Conservation (phyloP, 1,140 invertebrate species). For the Asobara japonica region DNA sequence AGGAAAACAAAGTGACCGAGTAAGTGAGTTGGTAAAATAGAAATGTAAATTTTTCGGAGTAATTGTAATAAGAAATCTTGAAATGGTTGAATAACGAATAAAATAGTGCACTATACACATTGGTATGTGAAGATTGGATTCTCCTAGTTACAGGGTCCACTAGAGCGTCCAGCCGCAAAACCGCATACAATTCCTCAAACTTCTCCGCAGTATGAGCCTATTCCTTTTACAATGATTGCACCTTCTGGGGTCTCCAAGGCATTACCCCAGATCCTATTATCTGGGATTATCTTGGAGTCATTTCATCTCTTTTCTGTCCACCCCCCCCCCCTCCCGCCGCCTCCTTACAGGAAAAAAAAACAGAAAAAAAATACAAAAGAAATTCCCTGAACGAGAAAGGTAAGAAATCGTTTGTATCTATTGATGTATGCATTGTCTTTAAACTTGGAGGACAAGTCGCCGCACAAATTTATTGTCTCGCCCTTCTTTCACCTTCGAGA, state of each 20-base stretch:
- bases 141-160: slow-evolving; percentile 49
- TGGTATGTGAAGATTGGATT: slow-evolving; percentile 43
- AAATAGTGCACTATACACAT: slow-evolving; percentile 43
- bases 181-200: slow-evolving; percentile 40
- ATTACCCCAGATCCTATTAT: background rate
- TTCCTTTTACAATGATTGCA: slow-evolving; percentile 7
- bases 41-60: background rate
- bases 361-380: background rate
- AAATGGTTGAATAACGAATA: slow-evolving; percentile 1
- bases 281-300: background rate
- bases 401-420: slow-evolving; percentile 16
- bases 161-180: slow-evolving; percentile 56
- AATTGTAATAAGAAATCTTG: background rate
- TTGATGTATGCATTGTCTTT: slow-evolving; percentile 8
- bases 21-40: background rate
- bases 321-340: no score
- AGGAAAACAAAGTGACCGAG: background rate
- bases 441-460: background rate
- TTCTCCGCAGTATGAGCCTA: background rate
- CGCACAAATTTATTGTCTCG: slow-evolving; percentile 1
- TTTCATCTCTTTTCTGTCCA: background rate
- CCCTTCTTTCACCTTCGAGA: background rate
- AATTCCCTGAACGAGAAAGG: background rate
- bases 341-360: background rate
- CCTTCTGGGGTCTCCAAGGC: slow-evolving; percentile 4